Percentiles rank a stretch among this genome's conserved stretches.
Conservation (phyloP, 2,888 invertebrate species). For the Sesamia inferens region DNA sequence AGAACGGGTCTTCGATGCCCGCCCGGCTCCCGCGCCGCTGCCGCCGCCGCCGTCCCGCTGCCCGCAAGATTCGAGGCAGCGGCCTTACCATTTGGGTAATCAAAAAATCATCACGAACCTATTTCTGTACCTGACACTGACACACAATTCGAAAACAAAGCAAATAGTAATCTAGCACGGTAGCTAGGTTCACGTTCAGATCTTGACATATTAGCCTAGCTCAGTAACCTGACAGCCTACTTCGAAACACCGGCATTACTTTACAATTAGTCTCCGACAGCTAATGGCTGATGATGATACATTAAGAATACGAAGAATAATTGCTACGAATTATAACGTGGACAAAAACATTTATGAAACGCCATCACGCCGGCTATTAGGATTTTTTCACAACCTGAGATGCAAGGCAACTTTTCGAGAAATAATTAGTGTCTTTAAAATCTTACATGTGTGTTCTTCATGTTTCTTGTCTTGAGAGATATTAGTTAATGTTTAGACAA, state of each 20-base stretch:
- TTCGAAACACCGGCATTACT: conserved; percentile 24
- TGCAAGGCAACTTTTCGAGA: conserved; percentile 32
- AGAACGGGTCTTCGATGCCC: too few relatives aligned
- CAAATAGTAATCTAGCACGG: conserved; percentile 18
- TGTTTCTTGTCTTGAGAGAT: conserved; percentile 19
- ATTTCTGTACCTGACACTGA: background rate
- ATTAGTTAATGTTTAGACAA: conserved; percentile 24
- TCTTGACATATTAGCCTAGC: conserved; percentile 53
- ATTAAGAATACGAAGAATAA: conserved; percentile 32
- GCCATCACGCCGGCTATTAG: conserved; percentile 45
- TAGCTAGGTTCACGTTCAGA: conserved; percentile 25
- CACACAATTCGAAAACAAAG: conserved; percentile 23
- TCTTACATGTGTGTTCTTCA: conserved; percentile 10
- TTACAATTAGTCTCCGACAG: conserved; percentile 23
- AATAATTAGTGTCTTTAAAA: conserved; percentile 42
- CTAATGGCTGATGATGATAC: conserved; percentile 9
- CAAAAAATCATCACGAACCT: conserved; percentile 3
- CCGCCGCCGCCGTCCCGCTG: too few relatives aligned
- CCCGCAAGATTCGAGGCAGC: too few relatives aligned
- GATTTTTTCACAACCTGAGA: conserved; percentile 28
- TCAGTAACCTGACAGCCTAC: conserved; percentile 36
- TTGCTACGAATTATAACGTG: conserved; percentile 53
- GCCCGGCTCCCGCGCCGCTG: too few relatives aligned
- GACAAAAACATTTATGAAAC: conserved; percentile 36
- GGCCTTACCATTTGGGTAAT: too few relatives aligned